phyloP scores from a whole-genome alignment of 2,888 invertebrate genomes.

The Thymelicus sylvestris region DNA sequence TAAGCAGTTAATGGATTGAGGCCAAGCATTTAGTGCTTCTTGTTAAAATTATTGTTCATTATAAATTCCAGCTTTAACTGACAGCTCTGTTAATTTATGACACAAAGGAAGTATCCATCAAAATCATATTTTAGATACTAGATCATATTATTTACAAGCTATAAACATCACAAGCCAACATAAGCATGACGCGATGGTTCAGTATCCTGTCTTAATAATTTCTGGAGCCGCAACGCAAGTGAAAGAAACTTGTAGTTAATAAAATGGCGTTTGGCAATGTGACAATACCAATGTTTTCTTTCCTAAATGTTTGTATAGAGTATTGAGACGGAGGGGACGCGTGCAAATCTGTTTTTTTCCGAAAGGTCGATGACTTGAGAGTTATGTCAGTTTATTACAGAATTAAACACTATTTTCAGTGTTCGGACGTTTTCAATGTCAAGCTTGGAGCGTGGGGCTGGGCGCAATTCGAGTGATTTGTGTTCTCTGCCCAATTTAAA shows the following conservation, averaged over 20 bases:
- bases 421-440: conserved; percentile 51
- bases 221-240: not conserved
- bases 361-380: conserved; percentile 48
- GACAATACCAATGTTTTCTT: conserved; percentile 48
- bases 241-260: not conserved
- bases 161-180: not conserved
- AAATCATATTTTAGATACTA: no score
- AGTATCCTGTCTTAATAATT: not conserved
- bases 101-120: no score
- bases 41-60: no score
- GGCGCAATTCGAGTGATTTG: not conserved
- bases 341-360: conserved; percentile 45
- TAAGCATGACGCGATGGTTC: no score
- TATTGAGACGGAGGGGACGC: conserved; percentile 31
- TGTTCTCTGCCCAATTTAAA: not conserved
- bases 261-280: conserved; percentile 50
- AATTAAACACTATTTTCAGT: conserved; percentile 49
- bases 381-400: conserved; percentile 41
- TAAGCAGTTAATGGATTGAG: no score
- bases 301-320: conserved; percentile 35
- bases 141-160: not conserved
- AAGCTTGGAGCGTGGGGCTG: conserved; percentile 27
- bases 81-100: no score
- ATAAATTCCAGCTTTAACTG: no score
- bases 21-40: no score